Percentiles rank a stretch among this genome's conserved stretches.
Evolutionary conservation across 2,888 invertebrate species (phyloP).

Genomic region (Xanthia icteritia): DNA sequence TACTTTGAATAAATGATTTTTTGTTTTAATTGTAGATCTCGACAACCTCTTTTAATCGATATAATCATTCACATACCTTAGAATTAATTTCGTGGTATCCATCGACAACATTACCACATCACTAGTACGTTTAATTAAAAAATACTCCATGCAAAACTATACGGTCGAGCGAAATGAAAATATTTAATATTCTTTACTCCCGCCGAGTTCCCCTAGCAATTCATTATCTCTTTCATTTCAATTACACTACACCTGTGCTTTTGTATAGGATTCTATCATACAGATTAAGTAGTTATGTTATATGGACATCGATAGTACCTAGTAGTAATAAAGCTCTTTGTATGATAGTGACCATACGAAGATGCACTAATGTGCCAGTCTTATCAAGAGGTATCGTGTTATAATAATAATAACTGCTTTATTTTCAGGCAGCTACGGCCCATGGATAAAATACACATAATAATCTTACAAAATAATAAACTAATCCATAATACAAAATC

Average conservation of each 20-base stretch:
- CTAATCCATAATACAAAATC: no score
- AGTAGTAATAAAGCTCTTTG: neutral
- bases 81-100: slow-evolving; percentile 4
- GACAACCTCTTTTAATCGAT: neutral
- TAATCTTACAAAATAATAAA: no score
- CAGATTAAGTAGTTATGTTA: neutral
- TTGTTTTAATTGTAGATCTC: no score
- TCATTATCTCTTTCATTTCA: slow-evolving; percentile 59
- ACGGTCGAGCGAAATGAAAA: slow-evolving; percentile 64
- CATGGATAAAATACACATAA: no score
- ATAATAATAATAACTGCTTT: no score
- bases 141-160: slow-evolving; percentile 71
- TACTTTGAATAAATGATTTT: neutral
- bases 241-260: slow-evolving; percentile 42
- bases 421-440: no score
- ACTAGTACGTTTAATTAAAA: slow-evolving; percentile 77
- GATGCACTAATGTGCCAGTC: neutral
- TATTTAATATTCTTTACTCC: slow-evolving; percentile 67
- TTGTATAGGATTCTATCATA: slow-evolving; percentile 21
- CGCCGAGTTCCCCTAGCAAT: slow-evolving; percentile 54
- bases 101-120: slow-evolving; percentile 57
- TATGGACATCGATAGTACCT: neutral
- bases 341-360: neutral
- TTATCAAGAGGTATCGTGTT: neutral
- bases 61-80: neutral